Evolutionary conservation across 1,140 invertebrate species (phyloP).

Genomic region (Drosophila watanabei): DNA sequence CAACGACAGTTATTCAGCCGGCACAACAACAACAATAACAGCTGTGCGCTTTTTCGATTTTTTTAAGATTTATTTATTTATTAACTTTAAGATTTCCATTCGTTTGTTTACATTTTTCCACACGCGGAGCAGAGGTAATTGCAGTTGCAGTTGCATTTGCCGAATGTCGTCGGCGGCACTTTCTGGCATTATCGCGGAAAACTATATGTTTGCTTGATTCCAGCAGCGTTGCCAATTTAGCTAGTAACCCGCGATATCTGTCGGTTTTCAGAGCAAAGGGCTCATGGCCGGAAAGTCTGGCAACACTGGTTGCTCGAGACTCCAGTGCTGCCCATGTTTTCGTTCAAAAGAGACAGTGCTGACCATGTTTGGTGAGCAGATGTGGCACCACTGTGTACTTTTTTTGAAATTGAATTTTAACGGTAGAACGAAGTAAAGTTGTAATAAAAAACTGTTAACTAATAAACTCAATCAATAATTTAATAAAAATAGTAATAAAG

Average conservation of each 20-base stretch:
- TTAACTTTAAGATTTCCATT: conserved; percentile 8
- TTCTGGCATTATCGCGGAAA: not conserved
- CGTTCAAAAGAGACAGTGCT: too few species aligned
- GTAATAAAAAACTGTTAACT: too few species aligned
- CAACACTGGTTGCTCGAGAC: too few species aligned
- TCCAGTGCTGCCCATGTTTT: too few species aligned
- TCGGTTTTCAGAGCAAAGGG: too few species aligned
- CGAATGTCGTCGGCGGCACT: conserved; percentile 6
- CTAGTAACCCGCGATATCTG: too few species aligned
- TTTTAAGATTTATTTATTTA: not conserved
- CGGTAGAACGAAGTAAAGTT: not conserved
- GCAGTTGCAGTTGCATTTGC: conserved; percentile 17
- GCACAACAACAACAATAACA: conserved; percentile 51
- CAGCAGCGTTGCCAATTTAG: too few species aligned
- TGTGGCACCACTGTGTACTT: not conserved
- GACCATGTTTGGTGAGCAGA: not conserved
- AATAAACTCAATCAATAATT: too few species aligned
- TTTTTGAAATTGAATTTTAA: conserved; percentile 9
- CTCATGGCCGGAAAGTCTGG: too few species aligned
- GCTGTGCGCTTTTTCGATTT: conserved; percentile 41
- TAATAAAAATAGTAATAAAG: too few species aligned
- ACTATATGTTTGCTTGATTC: too few species aligned
- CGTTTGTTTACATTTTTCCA: conserved; percentile 45
- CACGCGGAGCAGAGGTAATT: conserved; percentile 12
- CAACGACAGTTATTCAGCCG: conserved; percentile 43